Conservation (phyloP, 2,888 invertebrate species). For the Agrochola litura region DNA sequence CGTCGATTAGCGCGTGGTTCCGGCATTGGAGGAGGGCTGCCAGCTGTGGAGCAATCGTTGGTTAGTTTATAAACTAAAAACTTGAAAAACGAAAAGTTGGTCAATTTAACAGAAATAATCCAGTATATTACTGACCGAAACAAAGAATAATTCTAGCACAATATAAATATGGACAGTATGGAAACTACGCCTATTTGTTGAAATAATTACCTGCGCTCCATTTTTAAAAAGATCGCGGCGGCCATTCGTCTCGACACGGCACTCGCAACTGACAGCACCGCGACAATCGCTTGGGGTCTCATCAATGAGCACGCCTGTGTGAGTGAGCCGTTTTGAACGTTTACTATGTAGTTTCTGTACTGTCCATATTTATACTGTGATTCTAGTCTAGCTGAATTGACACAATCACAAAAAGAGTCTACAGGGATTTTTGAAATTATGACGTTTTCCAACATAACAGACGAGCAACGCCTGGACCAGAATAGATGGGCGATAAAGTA, state of each 20-base stretch:
- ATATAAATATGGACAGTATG: too few relatives aligned
- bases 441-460: background rate
- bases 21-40: conserved; percentile 85
- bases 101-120: background rate
- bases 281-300: too few relatives aligned
- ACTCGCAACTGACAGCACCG: too few relatives aligned
- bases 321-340: too few relatives aligned
- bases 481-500: background rate
- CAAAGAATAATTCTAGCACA: background rate
- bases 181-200: too few relatives aligned
- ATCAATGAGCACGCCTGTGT: too few relatives aligned
- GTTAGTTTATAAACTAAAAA: background rate
- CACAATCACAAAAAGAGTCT: background rate
- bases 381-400: background rate
- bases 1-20: conserved; percentile 86
- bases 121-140: background rate
- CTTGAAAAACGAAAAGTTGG: too few relatives aligned
- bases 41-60: conserved; percentile 71
- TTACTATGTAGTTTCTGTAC: too few relatives aligned
- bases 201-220: too few relatives aligned
- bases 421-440: background rate
- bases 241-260: too few relatives aligned
- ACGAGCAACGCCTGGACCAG: background rate
- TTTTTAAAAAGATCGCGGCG: too few relatives aligned
- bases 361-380: too few relatives aligned